phyloP scores from a whole-genome alignment of 1,140 invertebrate genomes.

The Phymorhynchus buccinoides region DNA sequence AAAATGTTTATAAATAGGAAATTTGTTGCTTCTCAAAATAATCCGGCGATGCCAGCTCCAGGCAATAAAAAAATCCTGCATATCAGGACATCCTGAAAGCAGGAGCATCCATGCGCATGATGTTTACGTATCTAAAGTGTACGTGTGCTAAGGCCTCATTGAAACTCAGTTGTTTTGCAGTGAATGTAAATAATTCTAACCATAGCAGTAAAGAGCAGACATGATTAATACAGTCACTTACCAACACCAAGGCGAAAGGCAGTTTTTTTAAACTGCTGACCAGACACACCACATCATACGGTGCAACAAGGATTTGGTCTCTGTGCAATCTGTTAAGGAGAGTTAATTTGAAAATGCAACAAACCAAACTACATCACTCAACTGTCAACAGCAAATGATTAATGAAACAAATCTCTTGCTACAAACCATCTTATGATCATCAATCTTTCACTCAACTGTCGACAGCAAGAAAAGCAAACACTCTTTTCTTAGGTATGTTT shows the following conservation, averaged over 20 bases:
- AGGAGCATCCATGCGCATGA: too few relatives aligned
- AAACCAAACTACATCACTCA: neutral
- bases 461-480: neutral
- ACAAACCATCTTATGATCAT: neutral
- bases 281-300: constrained; percentile 46
- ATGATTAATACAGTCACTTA: constrained; percentile 18
- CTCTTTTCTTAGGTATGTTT: neutral
- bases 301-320: constrained; percentile 5
- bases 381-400: neutral
- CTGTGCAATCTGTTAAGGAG: constrained; percentile 28
- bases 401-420: neutral
- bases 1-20: too few relatives aligned
- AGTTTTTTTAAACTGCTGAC: constrained; percentile 41
- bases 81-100: too few relatives aligned
- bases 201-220: too few relatives aligned
- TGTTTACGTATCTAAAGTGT: neutral
- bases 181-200: neutral
- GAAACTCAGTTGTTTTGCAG: neutral
- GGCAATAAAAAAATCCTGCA: too few relatives aligned
- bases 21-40: too few relatives aligned
- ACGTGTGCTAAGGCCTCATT: neutral
- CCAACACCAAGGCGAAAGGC: constrained; percentile 42
- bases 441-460: neutral
- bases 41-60: too few relatives aligned
- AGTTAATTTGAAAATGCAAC: too few relatives aligned